Percentiles rank a stretch among this genome's conserved stretches.
Evolutionary conservation across 2,113 vertebrate genomes (phyloP).

Genomic region (Gasterosteus aculeatus): DNA sequence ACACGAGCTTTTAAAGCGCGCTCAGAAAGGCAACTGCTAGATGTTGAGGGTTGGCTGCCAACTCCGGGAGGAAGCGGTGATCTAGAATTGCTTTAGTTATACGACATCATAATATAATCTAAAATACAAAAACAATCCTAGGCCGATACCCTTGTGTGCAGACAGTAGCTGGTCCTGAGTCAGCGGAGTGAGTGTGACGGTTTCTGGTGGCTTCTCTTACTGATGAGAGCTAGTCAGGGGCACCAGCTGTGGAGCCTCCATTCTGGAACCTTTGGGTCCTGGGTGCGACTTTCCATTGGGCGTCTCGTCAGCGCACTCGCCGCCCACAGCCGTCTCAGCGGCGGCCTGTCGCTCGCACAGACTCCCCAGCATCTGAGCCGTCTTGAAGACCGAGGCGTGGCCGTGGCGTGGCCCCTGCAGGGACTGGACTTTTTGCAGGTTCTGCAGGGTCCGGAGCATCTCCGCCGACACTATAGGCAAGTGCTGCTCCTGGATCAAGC

Average conservation of each 20-base stretch:
- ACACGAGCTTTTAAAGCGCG: slow-evolving; percentile 1
- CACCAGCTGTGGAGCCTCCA: slow-evolving; percentile 88
- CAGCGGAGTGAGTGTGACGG: slow-evolving; percentile 43
- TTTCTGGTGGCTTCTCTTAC: slow-evolving; percentile 20
- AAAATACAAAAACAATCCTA: slow-evolving; percentile 21
- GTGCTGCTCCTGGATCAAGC: slow-evolving; percentile 85
- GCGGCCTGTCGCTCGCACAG: slow-evolving; percentile 85
- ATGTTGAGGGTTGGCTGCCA: slow-evolving; percentile 25
- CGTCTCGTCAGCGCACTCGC: slow-evolving; percentile 63
- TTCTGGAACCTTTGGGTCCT: slow-evolving; percentile 83
- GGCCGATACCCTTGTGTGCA: slow-evolving; percentile 19
- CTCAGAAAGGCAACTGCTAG: slow-evolving; percentile 10
- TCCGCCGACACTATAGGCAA: slow-evolving; percentile 87
- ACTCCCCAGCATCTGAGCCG: slow-evolving; percentile 90
- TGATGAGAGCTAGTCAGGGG: slow-evolving; percentile 83
- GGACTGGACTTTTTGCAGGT: slow-evolving; percentile 86
- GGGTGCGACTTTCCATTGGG: slow-evolving; percentile 22
- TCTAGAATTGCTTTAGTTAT: slow-evolving; percentile 21
- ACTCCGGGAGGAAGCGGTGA: slow-evolving; percentile 9
- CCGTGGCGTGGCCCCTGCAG: slow-evolving; percentile 74
- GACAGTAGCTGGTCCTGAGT: slow-evolving; percentile 62
- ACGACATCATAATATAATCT: neutral
- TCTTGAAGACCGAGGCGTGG: slow-evolving; percentile 90
- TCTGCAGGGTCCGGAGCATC: slow-evolving; percentile 88
- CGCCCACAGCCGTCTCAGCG: slow-evolving; percentile 29